Evolutionary conservation across 2,797 vertebrate species (phyloP).

Genomic region (Gymnothorax reevesii): DNA sequence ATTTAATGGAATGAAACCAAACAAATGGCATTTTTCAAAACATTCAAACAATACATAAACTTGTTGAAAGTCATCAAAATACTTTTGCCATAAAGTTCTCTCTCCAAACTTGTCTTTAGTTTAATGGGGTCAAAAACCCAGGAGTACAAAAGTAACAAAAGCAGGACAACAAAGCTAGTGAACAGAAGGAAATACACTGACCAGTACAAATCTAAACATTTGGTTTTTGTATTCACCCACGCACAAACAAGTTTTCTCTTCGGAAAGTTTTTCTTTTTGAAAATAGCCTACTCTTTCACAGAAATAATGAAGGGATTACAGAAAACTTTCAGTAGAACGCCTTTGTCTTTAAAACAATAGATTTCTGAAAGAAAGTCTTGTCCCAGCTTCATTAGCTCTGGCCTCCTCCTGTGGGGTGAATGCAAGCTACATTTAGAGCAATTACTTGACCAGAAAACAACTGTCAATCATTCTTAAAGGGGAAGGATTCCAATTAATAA

Average conservation of each 20-base stretch:
- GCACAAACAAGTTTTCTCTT: constrained; percentile 27
- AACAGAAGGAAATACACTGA: neutral
- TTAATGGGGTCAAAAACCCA: neutral
- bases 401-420: constrained; percentile 63
- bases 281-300: constrained; percentile 30
- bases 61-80: neutral
- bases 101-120: neutral
- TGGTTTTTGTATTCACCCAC: neutral
- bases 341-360: constrained; percentile 67
- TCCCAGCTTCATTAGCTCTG: constrained; percentile 61
- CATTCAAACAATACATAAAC: neutral
- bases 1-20: neutral
- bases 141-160: neutral
- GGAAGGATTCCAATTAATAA: constrained; percentile 88
- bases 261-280: constrained; percentile 35
- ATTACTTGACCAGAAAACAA: constrained; percentile 81
- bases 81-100: neutral
- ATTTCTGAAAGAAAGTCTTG: constrained; percentile 67
- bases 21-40: neutral
- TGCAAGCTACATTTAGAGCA: constrained; percentile 80
- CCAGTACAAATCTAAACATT: constrained; percentile 20
- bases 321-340: constrained; percentile 56
- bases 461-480: constrained; percentile 91
- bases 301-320: constrained; percentile 44
- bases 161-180: neutral